These are phyloP conservation scores for Propithecus deckenii DNA, from an alignment of 2,797 vertebrate genomes.

Conservation along the genomic window DNA sequence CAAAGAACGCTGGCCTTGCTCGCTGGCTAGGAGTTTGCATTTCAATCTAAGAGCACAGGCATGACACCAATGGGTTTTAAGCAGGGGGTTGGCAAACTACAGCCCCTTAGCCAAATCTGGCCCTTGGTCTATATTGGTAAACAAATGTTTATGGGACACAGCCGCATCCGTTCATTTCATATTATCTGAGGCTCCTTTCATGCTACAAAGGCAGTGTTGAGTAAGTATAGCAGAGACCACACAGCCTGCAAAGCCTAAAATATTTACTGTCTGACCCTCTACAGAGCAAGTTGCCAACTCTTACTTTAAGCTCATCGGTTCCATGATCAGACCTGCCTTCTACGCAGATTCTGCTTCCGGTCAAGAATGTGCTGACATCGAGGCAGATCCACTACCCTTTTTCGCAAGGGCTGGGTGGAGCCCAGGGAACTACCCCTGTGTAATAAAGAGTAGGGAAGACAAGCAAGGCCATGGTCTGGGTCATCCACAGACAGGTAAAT, in stretches of 20 bases:
- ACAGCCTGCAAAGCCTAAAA: neutral
- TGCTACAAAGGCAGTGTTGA: rapidly evolving
- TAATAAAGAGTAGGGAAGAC: neutral
- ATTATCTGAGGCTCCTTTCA: neutral
- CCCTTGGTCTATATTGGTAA: neutral
- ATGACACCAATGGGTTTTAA: neutral
- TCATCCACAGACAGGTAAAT: neutral
- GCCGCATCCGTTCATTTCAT: neutral
- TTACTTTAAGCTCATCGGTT: neutral
- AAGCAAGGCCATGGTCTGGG: neutral
- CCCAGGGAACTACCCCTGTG: no score
- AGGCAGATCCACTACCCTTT: rapidly evolving
- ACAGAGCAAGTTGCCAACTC: neutral
- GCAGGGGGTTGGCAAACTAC: neutral
- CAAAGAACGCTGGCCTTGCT: neutral
- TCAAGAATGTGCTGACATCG: neutral
- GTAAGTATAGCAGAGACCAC: neutral
- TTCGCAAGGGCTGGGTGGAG: neutral
- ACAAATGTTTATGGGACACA: neutral
- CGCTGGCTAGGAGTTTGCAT: rapidly evolving
- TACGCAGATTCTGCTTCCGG: neutral
- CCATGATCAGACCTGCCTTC: neutral
- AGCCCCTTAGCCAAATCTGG: neutral
- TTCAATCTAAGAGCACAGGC: neutral
- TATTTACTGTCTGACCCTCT: neutral